Conservation (phyloP, 2,888 invertebrate species). For the Hemaris fuciformis region DNA sequence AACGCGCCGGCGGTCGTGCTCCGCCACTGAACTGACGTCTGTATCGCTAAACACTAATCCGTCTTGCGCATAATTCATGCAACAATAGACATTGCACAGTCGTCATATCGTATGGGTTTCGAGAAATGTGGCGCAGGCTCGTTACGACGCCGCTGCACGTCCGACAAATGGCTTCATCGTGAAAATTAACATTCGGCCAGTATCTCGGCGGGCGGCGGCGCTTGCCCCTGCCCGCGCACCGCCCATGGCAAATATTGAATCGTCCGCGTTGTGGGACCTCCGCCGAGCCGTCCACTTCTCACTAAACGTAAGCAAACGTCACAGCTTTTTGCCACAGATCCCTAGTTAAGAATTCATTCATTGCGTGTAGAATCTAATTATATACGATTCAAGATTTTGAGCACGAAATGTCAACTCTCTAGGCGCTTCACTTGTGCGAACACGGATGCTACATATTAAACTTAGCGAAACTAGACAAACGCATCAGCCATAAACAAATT, state of each 20-base stretch:
- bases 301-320: conserved; percentile 41
- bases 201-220: conserved; percentile 44
- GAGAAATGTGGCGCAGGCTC: conserved; percentile 62
- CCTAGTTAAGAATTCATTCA: conserved; percentile 41
- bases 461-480: conserved; percentile 1
- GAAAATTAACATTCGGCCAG: conserved; percentile 75
- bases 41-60: conserved; percentile 40
- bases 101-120: conserved; percentile 60
- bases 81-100: conserved; percentile 60
- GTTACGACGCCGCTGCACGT: conserved; percentile 67
- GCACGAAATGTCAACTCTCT: conserved; percentile 1
- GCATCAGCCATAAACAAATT: conserved; percentile 6
- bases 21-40: conserved; percentile 36
- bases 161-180: conserved; percentile 73
- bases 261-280: conserved; percentile 58
- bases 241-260: conserved; percentile 68
- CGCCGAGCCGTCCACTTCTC: conserved; percentile 62
- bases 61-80: conserved; percentile 62
- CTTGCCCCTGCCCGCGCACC: conserved; percentile 28
- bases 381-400: conserved; percentile 1
- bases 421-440: background rate
- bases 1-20: conserved; percentile 36
- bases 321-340: conserved; percentile 41
- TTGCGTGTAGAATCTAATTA: conserved; percentile 18
- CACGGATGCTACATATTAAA: conserved; percentile 7